Evolutionary conservation across 1,140 invertebrate genomes (phyloP).

Genomic region (Drosophila lowei): DNA sequence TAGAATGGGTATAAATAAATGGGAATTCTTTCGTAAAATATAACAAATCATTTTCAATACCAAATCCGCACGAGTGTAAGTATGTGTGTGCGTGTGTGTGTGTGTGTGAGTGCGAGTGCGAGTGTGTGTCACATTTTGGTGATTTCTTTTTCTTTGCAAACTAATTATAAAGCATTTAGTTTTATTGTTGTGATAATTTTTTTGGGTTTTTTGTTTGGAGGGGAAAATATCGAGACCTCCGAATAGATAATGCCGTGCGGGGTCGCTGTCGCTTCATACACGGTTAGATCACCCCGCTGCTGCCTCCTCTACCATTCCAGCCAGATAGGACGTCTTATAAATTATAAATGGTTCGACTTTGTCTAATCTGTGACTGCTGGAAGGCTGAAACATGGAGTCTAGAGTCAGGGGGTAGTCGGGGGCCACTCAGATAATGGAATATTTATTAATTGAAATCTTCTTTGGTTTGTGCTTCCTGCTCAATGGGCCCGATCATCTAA

Average conservation of each 20-base stretch:
- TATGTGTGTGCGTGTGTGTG: not conserved
- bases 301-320: not conserved
- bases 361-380: constrained; percentile 56
- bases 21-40: constrained; percentile 44
- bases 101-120: constrained; percentile 4
- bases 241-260: constrained; percentile 61
- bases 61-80: constrained; percentile 1
- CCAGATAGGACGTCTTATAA: constrained; percentile 54
- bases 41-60: constrained; percentile 60
- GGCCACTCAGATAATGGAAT: constrained; percentile 49
- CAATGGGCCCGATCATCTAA: constrained; percentile 34
- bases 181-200: constrained; percentile 82
- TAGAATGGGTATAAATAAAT: constrained; percentile 32
- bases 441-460: constrained; percentile 64
- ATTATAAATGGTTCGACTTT: constrained; percentile 57
- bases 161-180: constrained; percentile 82
- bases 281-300: constrained; percentile 48
- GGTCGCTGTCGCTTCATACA: too few relatives aligned
- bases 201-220: constrained; percentile 28
- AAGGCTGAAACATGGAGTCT: not conserved
- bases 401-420: too few relatives aligned
- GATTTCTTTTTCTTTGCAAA: constrained; percentile 54
- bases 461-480: constrained; percentile 47
- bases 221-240: constrained; percentile 34
- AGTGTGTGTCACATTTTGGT: not conserved